Evolutionary conservation across 1,140 invertebrate species (phyloP).

Genomic region (Lamellibrachia luymesi): DNA sequence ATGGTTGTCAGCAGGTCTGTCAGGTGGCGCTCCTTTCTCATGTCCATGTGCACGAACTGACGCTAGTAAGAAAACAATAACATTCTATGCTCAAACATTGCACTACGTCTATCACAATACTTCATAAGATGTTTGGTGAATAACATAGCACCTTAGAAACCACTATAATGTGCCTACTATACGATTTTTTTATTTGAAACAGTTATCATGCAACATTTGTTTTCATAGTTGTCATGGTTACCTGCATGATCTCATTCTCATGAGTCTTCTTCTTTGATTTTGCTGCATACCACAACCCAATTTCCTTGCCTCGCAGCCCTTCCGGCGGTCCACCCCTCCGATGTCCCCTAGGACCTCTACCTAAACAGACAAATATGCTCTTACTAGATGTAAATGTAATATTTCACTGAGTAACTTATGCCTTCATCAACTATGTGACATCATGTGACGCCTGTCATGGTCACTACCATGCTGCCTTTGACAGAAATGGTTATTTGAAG

Average conservation of each 20-base stretch:
- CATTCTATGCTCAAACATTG: background rate
- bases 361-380: background rate
- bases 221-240: background rate
- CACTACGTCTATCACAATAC: background rate
- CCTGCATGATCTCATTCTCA: background rate
- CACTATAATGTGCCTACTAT: background rate
- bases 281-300: constrained; percentile 50
- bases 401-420: no score
- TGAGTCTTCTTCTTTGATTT: constrained; percentile 7
- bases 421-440: background rate
- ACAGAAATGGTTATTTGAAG: background rate
- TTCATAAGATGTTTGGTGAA: background rate
- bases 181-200: background rate
- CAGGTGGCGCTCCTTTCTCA: constrained; percentile 33
- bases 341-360: background rate
- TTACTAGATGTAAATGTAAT: background rate
- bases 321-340: constrained; percentile 32
- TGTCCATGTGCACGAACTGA: constrained; percentile 31
- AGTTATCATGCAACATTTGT: background rate
- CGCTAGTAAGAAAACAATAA: constrained; percentile 23
- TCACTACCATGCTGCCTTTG: background rate
- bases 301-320: constrained; percentile 46
- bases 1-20: constrained; percentile 36
- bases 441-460: background rate
- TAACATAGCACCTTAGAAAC: background rate